Conservation (phyloP, 1,140 invertebrate genomes). For the Diorhabda sublineata region DNA sequence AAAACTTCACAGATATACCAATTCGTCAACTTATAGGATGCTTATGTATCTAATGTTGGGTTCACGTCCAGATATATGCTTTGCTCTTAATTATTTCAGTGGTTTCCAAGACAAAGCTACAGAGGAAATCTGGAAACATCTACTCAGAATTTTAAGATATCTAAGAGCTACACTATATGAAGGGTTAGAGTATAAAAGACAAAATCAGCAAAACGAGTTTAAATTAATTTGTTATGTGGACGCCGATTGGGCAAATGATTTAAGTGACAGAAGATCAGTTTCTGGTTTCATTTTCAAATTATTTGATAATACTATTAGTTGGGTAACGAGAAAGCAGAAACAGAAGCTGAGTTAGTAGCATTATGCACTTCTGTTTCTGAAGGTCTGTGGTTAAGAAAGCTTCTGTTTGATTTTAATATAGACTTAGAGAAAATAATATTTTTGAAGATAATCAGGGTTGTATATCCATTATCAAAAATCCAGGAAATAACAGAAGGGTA, state of each 20-base stretch:
- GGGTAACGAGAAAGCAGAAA: slow-evolving; percentile 29
- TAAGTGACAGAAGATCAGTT: slow-evolving; percentile 34
- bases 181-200: slow-evolving; percentile 10
- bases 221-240: slow-evolving; percentile 14
- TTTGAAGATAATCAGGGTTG: slow-evolving; percentile 40
- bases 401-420: slow-evolving; percentile 35
- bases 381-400: slow-evolving; percentile 33
- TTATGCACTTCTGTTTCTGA: slow-evolving; percentile 24
- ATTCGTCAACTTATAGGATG: slow-evolving; percentile 8
- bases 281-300: slow-evolving; percentile 6
- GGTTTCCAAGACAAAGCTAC: slow-evolving; percentile 8
- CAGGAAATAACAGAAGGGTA: slow-evolving; percentile 30
- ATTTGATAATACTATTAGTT: slow-evolving; percentile 30
- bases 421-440: slow-evolving; percentile 17
- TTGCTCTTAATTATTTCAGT: slow-evolving; percentile 11
- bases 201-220: background rate
- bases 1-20: slow-evolving; percentile 7
- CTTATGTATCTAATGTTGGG: slow-evolving; percentile 17
- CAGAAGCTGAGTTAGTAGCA: slow-evolving; percentile 53
- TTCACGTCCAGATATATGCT: slow-evolving; percentile 12
- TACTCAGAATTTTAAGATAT: slow-evolving; percentile 11
- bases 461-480: slow-evolving; percentile 44
- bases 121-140: slow-evolving; percentile 12
- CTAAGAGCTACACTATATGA: background rate
- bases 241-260: slow-evolving; percentile 33